These are phyloP conservation scores for Lagodon rhomboides DNA, from an alignment of 2,797 vertebrate genomes.

Conservation along the genomic window DNA sequence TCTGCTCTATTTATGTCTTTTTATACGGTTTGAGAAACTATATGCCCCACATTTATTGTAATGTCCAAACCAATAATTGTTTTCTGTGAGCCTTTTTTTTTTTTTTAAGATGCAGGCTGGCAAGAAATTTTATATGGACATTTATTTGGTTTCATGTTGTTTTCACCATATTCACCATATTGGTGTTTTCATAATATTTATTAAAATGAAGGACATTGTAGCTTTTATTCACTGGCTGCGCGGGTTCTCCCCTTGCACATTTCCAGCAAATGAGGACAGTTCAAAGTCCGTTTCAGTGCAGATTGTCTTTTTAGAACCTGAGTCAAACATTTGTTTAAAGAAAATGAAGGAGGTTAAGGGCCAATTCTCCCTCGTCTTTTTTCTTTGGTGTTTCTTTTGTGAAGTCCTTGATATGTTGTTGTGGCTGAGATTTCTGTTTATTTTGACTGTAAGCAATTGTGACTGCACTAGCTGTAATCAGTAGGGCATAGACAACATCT, in stretches of 20 bases:
- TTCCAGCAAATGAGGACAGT: slow-evolving; percentile 57
- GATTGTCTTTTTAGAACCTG: slow-evolving; percentile 63
- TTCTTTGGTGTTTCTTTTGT: slow-evolving; percentile 29
- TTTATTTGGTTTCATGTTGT: slow-evolving; percentile 45
- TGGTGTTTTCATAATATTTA: slow-evolving; percentile 84
- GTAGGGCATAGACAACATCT: slow-evolving; percentile 9
- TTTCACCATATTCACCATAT: slow-evolving; percentile 87
- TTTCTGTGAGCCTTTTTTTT: slow-evolving; percentile 29
- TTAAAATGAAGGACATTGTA: slow-evolving; percentile 75
- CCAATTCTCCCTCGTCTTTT: slow-evolving; percentile 1
- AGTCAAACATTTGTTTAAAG: slow-evolving; percentile 63
- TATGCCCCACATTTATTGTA: slow-evolving; percentile 37
- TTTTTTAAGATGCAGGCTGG: slow-evolving; percentile 16
- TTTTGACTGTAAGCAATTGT: slow-evolving; percentile 60
- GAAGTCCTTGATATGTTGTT: slow-evolving; percentile 46
- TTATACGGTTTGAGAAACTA: slow-evolving; percentile 53
- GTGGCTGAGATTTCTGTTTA: slow-evolving; percentile 55
- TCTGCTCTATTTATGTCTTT: slow-evolving; percentile 54
- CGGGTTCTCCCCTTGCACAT: slow-evolving; percentile 72
- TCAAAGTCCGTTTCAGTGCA: slow-evolving; percentile 63
- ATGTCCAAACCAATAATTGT: slow-evolving; percentile 45
- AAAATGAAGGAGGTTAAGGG: slow-evolving; percentile 52
- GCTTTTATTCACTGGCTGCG: slow-evolving; percentile 56
- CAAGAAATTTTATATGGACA: slow-evolving; percentile 53
- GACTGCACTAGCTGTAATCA: slow-evolving; percentile 43